These are phyloP conservation scores for Nasua narica DNA, from an alignment of 2,797 vertebrate species.

Conservation along the genomic window DNA sequence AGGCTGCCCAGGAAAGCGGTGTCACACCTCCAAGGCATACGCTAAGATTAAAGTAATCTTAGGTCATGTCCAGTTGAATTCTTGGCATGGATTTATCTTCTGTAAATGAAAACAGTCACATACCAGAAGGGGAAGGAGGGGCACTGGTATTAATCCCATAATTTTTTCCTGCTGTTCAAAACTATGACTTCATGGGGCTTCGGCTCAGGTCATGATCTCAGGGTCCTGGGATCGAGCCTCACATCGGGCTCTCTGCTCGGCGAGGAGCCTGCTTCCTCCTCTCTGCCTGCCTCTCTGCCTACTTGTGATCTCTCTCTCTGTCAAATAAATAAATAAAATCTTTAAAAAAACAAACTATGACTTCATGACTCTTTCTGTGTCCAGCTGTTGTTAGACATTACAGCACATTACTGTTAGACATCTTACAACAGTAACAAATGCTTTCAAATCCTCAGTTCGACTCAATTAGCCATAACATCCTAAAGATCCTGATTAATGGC, in stretches of 20 bases:
- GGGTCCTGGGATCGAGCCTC: no score
- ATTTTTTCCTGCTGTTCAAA: neutral
- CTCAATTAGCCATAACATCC: neutral
- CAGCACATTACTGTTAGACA: neutral
- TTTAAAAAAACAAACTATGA: no score
- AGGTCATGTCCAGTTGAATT: neutral
- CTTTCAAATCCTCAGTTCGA: neutral
- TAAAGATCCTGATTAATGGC: neutral
- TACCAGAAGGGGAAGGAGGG: neutral
- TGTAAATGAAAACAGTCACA: slow-evolving; percentile 5
- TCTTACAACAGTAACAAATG: neutral
- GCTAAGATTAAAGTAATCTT: neutral
- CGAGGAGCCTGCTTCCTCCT: no score
- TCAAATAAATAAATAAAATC: no score
- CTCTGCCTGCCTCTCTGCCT: no score
- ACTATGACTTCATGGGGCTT: neutral
- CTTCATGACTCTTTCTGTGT: neutral
- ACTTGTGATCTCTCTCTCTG: no score
- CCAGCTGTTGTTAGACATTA: neutral
- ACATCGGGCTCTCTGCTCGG: no score
- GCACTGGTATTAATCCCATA: neutral
- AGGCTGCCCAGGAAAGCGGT: neutral
- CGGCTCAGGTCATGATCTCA: no score
- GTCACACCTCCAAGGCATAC: neutral
- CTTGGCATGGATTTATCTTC: slow-evolving; percentile 35